Conservation (phyloP, 1,140 invertebrate species). For the Sarcophaga bullata region DNA sequence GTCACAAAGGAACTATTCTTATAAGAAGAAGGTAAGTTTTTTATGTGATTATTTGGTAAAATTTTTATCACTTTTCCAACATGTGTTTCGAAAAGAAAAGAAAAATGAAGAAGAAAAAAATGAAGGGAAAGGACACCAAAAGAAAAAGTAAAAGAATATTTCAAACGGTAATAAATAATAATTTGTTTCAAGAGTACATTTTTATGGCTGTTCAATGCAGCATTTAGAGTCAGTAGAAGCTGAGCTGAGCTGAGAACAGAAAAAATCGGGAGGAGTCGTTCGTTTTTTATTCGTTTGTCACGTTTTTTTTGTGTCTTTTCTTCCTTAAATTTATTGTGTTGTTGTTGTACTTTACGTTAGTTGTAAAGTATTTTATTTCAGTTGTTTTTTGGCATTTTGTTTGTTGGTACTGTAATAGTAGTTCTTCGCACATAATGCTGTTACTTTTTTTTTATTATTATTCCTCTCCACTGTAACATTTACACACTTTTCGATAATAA, state of each 20-base stretch:
- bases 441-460: not conserved
- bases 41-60: too few species aligned
- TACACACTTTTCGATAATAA: constrained; percentile 5
- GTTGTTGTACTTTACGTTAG: not conserved
- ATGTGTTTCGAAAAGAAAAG: too few species aligned
- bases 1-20: too few species aligned
- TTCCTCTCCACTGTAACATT: not conserved
- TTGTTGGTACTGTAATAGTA: too few species aligned
- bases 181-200: too few species aligned
- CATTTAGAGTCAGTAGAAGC: not conserved
- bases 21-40: too few species aligned
- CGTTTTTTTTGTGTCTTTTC: constrained; percentile 12
- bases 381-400: not conserved
- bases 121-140: too few species aligned
- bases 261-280: constrained; percentile 35
- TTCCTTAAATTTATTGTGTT: constrained; percentile 6
- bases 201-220: constrained; percentile 1
- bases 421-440: not conserved
- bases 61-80: too few species aligned
- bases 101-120: too few species aligned
- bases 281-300: constrained; percentile 20
- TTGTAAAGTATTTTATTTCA: constrained; percentile 22
- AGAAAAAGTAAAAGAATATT: too few species aligned
- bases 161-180: too few species aligned
- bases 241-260: not conserved